Conservation (phyloP, 2,888 invertebrate genomes). For the Thymelicus sylvestris region DNA sequence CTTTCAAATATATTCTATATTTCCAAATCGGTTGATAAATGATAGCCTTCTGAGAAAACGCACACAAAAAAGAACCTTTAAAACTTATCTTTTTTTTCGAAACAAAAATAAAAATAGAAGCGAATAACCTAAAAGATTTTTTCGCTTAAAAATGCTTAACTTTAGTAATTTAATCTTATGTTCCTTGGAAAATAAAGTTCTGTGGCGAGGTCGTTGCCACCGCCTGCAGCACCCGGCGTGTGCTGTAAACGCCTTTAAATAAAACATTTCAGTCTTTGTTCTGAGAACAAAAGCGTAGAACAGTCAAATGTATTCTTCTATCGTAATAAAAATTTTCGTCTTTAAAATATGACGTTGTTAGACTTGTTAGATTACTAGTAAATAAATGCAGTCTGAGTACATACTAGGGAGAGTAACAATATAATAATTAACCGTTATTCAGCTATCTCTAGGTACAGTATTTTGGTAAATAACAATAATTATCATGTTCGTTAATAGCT, state of each 20-base stretch:
- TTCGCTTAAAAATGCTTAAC: neutral
- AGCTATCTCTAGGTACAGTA: no score
- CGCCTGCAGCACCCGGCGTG: slow-evolving; percentile 4
- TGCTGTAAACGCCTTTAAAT: slow-evolving; percentile 23
- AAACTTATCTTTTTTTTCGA: no score
- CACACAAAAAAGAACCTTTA: no score
- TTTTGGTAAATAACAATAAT: no score
- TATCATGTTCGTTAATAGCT: no score
- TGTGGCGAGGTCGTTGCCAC: slow-evolving; percentile 15
- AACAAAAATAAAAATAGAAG: no score
- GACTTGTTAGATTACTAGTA: neutral
- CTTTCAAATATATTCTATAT: no score
- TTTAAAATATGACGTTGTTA: neutral
- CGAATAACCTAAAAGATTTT: neutral
- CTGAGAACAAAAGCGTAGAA: slow-evolving; percentile 18
- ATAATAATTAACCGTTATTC: no score
- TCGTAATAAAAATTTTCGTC: slow-evolving; percentile 2
- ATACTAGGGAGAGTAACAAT: no score
- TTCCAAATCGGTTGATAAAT: no score
- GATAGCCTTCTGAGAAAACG: no score
- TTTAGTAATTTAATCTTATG: neutral
- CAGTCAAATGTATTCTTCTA: slow-evolving; percentile 18
- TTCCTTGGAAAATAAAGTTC: neutral
- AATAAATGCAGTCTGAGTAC: no score
- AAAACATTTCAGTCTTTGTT: slow-evolving; percentile 31